Base-by-base conservation (phyloP, 2,888 invertebrate species). In the Tuta absoluta region DNA sequence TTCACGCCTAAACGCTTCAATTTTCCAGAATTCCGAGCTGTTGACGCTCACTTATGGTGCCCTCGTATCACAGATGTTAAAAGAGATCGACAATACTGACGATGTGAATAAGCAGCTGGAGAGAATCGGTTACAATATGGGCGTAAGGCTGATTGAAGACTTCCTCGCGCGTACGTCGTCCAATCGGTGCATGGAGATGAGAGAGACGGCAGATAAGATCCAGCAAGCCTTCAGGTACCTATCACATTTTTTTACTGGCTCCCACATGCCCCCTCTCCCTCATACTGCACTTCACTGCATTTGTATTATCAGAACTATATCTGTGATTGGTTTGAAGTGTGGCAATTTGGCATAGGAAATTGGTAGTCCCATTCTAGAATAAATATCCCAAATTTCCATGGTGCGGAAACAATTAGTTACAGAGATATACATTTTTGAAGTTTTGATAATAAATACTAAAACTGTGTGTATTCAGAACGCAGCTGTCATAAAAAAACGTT, bases 41-140 rank as follows among this genome's bases (percentile, higher is more conserved):
- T 96, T 99, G 74, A 98, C 98, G 7, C 93, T 99, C 60, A 99
- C 99, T 0, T 99, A 99, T 89, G 99, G 99, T 51, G 97, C 99
- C 2, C 91, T 99, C 67, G 99, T 99, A 0, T 96, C 98, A 2
- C 99, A 99, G 92, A 95, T 99, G 92, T 89, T 99, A 21, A 97
- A 98, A 85, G 99, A 99, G 84, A 96, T 96, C 75, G 99, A 99
- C 82, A 98, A 97, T 86, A 95, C 97, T 5, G 99, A 99, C 48
- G 99, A 99, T 91, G 99, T 99, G 0, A 99, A 99, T 84, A 98
- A 98, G 79, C 99, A 99, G 79, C 88, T 99, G 66, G 98, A 98
- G 78, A 92, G 97, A 79, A 95, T 98, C 89, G 99, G 99, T 4
- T 99, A 99, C 84, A 99, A 99, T 81, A 99, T 99, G 94, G 99